Conservation (phyloP, 1,140 invertebrate species). For the Drosophila saltans region DNA sequence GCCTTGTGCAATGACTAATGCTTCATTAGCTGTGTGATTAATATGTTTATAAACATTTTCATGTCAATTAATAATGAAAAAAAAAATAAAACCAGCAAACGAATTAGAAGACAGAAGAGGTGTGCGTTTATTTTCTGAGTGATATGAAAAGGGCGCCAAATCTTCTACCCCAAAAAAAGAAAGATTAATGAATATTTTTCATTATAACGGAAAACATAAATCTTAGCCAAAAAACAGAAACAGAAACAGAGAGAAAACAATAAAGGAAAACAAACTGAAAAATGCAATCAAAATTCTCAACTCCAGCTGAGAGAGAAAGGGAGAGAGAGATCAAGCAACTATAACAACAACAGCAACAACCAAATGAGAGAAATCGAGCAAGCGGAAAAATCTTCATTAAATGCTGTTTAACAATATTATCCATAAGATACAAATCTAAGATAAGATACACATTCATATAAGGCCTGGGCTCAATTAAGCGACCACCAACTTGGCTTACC, state of each 20-base stretch:
- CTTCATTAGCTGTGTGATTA: constrained; percentile 77
- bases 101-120: constrained; percentile 29
- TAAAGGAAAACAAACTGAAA: neutral
- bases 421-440: constrained; percentile 73
- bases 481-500: constrained; percentile 57
- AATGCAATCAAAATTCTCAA: constrained; percentile 48
- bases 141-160: constrained; percentile 64
- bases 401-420: constrained; percentile 79
- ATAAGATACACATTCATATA: constrained; percentile 64
- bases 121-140: constrained; percentile 16
- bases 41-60: constrained; percentile 80
- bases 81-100: neutral
- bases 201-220: constrained; percentile 62
- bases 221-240: constrained; percentile 32
- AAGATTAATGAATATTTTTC: constrained; percentile 52
- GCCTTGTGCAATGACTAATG: constrained; percentile 66
- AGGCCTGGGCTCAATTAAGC: constrained; percentile 65
- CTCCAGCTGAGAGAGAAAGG: constrained; percentile 48
- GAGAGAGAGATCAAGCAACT: neutral
- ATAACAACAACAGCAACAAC: neutral
- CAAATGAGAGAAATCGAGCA: constrained; percentile 7
- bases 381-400: constrained; percentile 77
- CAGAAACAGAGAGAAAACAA: constrained; percentile 31
- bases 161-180: constrained; percentile 4
- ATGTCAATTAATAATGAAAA: constrained; percentile 74